phyloP scores from a whole-genome alignment of 2,888 invertebrate genomes.

The Stegana nigrithorax region DNA sequence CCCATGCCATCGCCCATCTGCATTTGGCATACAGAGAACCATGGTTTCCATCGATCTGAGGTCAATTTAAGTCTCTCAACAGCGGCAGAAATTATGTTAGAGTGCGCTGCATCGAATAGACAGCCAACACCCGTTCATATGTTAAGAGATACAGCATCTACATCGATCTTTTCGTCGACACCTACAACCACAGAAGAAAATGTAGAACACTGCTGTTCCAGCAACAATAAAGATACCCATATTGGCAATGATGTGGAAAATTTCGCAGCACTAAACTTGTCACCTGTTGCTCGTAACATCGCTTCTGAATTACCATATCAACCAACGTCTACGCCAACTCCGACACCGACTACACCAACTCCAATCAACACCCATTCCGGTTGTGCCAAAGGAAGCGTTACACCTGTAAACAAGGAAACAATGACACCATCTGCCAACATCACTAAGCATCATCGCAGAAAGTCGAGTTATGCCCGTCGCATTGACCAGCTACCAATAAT shows the following conservation, averaged over 20 bases:
- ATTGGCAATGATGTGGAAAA: too few relatives aligned
- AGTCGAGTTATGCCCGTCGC: constrained; percentile 43
- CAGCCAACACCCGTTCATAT: constrained; percentile 21
- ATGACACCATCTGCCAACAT: background rate
- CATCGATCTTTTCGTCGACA: background rate
- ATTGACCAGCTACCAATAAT: too few relatives aligned
- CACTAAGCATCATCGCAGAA: constrained; percentile 42
- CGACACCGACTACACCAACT: constrained; percentile 38
- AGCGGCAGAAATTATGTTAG: constrained; percentile 57
- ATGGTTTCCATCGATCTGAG: background rate
- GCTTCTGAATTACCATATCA: constrained; percentile 1
- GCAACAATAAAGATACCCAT: too few relatives aligned
- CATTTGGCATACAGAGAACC: constrained; percentile 54
- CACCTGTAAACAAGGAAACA: background rate
- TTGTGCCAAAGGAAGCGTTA: constrained; percentile 36
- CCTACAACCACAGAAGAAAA: background rate
- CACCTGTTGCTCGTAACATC: constrained; percentile 1
- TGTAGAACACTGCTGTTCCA: too few relatives aligned
- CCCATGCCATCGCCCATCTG: constrained; percentile 38
- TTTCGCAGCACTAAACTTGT: constrained; percentile 20
- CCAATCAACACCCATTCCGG: constrained; percentile 42
- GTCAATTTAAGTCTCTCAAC: constrained; percentile 33
- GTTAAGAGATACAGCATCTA: background rate
- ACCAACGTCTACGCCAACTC: too few relatives aligned
- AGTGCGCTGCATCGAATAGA: constrained; percentile 45